Evolutionary conservation across 1,140 invertebrate genomes (phyloP).

Genomic region (Apis dorsata): DNA sequence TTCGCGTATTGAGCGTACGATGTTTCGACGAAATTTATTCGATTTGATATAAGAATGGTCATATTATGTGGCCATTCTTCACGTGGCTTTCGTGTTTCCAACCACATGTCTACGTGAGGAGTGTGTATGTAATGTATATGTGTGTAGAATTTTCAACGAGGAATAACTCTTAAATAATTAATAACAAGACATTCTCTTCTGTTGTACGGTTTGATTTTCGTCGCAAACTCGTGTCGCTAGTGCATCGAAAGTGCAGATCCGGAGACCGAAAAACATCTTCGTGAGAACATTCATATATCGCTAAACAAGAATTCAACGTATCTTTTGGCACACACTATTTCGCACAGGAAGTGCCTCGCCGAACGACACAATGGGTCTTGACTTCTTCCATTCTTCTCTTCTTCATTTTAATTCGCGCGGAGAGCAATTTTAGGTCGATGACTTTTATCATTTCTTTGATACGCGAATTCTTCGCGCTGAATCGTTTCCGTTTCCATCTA

Average conservation of each 20-base stretch:
- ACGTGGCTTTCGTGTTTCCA: neutral
- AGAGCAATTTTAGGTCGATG: conserved; percentile 3
- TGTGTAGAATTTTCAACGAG: neutral
- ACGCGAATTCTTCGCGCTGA: neutral
- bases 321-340: conserved; percentile 66
- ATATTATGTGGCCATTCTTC: too few relatives aligned
- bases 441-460: neutral
- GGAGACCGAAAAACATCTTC: neutral
- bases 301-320: conserved; percentile 27
- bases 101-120: neutral
- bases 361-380: neutral
- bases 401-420: neutral
- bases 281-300: neutral
- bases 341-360: neutral
- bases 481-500: neutral
- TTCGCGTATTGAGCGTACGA: neutral
- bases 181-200: neutral
- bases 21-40: neutral
- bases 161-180: conserved; percentile 17
- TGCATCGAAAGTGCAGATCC: neutral
- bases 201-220: too few relatives aligned
- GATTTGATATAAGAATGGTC: neutral
- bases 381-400: too few relatives aligned
- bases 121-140: too few relatives aligned
- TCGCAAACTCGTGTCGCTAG: neutral